Evolutionary conservation across 2,797 vertebrate genomes (phyloP).

Genomic region (Acanthis flammea): DNA sequence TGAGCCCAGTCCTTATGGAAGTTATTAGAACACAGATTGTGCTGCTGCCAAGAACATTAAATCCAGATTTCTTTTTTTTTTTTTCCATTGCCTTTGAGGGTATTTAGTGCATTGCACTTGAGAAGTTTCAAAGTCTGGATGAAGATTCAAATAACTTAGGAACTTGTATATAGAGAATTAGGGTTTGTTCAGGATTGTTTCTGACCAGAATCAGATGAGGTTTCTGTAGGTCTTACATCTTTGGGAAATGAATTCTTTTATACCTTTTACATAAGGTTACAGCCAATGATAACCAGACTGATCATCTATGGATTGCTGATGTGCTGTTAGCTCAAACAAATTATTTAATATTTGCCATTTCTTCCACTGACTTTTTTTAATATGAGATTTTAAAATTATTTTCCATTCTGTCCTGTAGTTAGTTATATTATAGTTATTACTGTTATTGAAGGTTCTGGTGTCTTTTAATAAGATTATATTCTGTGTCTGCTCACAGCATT

Average conservation of each 20-base stretch:
- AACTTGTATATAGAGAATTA: not conserved
- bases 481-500: fast-evolving
- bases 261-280: not conserved
- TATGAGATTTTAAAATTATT: not conserved
- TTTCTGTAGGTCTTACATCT: not conserved
- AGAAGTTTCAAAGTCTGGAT: not conserved
- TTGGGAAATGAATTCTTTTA: not conserved
- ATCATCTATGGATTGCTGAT: not conserved
- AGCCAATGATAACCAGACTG: not conserved
- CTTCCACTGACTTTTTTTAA: fast-evolving
- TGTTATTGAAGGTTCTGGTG: not conserved
- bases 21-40: not conserved
- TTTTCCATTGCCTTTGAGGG: not conserved
- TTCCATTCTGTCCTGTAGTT: not conserved
- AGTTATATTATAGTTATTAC: not conserved
- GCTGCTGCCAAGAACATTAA: not conserved
- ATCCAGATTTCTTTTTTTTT: not conserved
- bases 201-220: not conserved
- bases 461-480: not conserved
- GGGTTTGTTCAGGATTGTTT: not conserved
- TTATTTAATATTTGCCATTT: not conserved
- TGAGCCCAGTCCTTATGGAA: not conserved
- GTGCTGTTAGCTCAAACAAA: fast-evolving
- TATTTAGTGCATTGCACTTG: not conserved
- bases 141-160: not conserved